phyloP scores from a whole-genome alignment of 1,140 invertebrate genomes.

The Eupeodes corollae region DNA sequence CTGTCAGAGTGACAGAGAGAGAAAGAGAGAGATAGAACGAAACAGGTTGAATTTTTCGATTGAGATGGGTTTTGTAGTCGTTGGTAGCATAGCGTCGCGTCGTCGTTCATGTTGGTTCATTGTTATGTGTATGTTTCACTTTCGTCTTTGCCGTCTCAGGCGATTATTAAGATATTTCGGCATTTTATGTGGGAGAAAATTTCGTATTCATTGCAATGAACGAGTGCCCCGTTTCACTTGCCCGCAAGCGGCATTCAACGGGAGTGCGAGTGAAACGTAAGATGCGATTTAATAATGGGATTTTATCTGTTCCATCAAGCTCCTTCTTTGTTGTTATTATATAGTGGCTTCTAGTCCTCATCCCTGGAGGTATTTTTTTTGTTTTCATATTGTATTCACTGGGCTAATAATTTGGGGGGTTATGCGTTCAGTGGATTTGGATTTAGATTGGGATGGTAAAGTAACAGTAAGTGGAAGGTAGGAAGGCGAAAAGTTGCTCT shows the following conservation, averaged over 20 bases:
- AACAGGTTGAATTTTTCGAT: neutral
- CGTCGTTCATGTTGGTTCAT: neutral
- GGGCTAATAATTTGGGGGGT: no score
- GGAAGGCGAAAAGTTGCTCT: no score
- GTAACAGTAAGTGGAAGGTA: no score
- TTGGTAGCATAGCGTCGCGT: neutral
- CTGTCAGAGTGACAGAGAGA: slow-evolving; percentile 9
- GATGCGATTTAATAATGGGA: slow-evolving; percentile 36
- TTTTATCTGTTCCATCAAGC: slow-evolving; percentile 38
- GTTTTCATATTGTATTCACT: no score
- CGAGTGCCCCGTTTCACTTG: slow-evolving; percentile 36
- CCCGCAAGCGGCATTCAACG: slow-evolving; percentile 17
- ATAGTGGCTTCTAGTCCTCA: no score
- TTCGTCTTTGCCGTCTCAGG: no score
- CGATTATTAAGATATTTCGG: no score
- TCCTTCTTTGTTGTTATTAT: no score
- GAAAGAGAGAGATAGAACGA: neutral
- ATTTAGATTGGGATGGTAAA: no score
- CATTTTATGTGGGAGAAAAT: slow-evolving; percentile 6
- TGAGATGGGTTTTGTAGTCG: neutral
- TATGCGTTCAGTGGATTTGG: no score
- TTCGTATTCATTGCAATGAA: slow-evolving; percentile 38
- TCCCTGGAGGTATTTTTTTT: no score
- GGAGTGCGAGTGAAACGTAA: slow-evolving; percentile 24
- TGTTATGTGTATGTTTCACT: neutral